phyloP scores from a whole-genome alignment of 2,888 invertebrate genomes.

The Epinotia brunnichana region DNA sequence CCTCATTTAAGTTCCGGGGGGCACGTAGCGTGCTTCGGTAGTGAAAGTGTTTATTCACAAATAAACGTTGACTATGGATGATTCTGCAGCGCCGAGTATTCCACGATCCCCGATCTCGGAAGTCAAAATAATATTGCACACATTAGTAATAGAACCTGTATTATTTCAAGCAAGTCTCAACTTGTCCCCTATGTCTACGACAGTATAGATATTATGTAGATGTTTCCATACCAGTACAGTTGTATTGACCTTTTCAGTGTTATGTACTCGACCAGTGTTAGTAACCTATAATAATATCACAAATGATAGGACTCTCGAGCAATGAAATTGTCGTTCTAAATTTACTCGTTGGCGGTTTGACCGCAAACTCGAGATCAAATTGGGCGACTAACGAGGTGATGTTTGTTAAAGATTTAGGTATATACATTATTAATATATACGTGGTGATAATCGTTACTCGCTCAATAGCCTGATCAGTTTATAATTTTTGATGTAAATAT shows the following conservation, averaged over 20 bases:
- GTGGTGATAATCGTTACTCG: slow-evolving; percentile 55
- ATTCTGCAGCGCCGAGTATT: slow-evolving; percentile 1
- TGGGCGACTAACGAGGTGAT: slow-evolving; percentile 39
- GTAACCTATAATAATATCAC: slow-evolving; percentile 34
- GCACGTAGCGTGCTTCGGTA: too few relatives aligned
- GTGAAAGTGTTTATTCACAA: too few relatives aligned
- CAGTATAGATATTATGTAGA: slow-evolving; percentile 27
- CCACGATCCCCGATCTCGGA: neutral
- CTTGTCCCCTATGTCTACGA: neutral
- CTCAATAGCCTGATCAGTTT: slow-evolving; percentile 68
- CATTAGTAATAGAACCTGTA: slow-evolving; percentile 25
- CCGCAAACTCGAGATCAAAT: slow-evolving; percentile 31
- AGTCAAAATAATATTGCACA: slow-evolving; percentile 28
- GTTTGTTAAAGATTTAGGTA: slow-evolving; percentile 31
- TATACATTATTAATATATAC: slow-evolving; percentile 41
- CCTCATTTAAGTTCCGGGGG: too few relatives aligned
- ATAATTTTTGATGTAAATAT: slow-evolving; percentile 75
- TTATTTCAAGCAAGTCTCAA: slow-evolving; percentile 26
- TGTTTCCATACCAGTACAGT: slow-evolving; percentile 26
- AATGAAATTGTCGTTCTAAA: slow-evolving; percentile 37
- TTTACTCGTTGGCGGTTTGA: slow-evolving; percentile 33
- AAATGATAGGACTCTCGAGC: slow-evolving; percentile 34
- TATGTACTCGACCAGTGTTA: slow-evolving; percentile 31
- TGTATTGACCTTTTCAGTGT: slow-evolving; percentile 29
- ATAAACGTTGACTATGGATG: neutral